A percentile compares a stretch with the other conserved stretches of the same genome.
Conservation (phyloP, 1,140 invertebrate genomes). For the Coboldia fuscipes region DNA sequence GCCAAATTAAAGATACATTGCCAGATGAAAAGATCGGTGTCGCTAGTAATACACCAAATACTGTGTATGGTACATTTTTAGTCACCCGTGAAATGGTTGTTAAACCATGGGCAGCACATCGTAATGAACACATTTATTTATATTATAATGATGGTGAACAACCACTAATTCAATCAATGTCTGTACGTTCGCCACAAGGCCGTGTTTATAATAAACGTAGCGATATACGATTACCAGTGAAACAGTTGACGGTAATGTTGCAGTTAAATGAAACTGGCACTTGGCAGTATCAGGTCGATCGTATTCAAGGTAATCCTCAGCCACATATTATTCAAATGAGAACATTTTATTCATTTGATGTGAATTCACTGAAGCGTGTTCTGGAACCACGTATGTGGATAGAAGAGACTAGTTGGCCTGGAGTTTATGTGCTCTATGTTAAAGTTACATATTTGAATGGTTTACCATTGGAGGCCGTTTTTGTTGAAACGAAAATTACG, state of each 20-base stretch:
- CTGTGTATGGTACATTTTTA: too few species aligned
- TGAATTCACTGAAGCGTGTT: too few species aligned
- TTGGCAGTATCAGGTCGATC: constrained; percentile 32
- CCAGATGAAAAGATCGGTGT: too few species aligned
- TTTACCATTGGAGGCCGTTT: constrained; percentile 25
- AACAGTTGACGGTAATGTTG: constrained; percentile 25
- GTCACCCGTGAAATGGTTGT: too few species aligned
- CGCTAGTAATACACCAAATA: too few species aligned
- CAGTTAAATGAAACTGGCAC: constrained; percentile 29
- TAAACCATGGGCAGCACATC: constrained; percentile 8
- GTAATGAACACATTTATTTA: too few species aligned
- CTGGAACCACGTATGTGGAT: constrained; percentile 15
- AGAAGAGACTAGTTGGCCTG: constrained; percentile 9
- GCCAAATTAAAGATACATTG: constrained; percentile 1
- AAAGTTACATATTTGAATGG: constrained; percentile 30
- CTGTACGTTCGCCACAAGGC: constrained; percentile 23
- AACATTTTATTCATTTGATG: too few species aligned
- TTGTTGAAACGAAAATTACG: constrained; percentile 25
- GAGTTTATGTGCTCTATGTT: constrained; percentile 23
- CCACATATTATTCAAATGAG: constrained; percentile 30
- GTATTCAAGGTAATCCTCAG: constrained; percentile 29
- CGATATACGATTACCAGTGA: constrained; percentile 23
- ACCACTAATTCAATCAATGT: constrained; percentile 23
- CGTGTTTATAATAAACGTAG: constrained; percentile 18
- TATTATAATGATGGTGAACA: constrained; percentile 24